Evolutionary conservation across 1,140 invertebrate species (phyloP).

Genomic region (Stegodyphus dumicola): DNA sequence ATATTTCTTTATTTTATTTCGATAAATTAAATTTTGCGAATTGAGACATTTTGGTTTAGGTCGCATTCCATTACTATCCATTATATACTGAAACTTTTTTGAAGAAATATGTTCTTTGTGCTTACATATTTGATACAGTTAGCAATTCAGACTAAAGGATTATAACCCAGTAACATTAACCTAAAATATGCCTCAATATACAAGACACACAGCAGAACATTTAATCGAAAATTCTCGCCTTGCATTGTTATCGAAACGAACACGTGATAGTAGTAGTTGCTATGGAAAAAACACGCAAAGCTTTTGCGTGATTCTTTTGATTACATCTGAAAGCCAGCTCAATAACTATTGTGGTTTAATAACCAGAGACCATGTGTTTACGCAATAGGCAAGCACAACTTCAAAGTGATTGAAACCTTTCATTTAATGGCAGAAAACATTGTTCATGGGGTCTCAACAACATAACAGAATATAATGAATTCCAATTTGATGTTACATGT

Average conservation of each 20-base stretch:
- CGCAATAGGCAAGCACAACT: neutral
- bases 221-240: constrained; percentile 2
- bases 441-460: neutral
- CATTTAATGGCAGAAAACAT: neutral
- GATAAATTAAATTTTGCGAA: no score
- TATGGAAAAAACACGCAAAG: constrained; percentile 13
- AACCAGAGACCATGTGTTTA: neutral
- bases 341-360: constrained; percentile 26
- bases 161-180: neutral
- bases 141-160: neutral
- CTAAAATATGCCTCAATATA: no score
- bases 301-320: constrained; percentile 17
- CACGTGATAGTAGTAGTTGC: neutral
- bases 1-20: no score
- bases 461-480: neutral
- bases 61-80: no score
- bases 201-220: no score
- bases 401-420: neutral
- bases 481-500: neutral
- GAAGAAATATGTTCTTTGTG: no score
- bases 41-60: no score
- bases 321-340: constrained; percentile 15
- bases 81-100: no score
- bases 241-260: neutral
- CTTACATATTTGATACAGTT: no score